These are phyloP conservation scores for Hirundichthys speculiger DNA, from an alignment of 2,113 vertebrate genomes.

Conservation along the genomic window DNA sequence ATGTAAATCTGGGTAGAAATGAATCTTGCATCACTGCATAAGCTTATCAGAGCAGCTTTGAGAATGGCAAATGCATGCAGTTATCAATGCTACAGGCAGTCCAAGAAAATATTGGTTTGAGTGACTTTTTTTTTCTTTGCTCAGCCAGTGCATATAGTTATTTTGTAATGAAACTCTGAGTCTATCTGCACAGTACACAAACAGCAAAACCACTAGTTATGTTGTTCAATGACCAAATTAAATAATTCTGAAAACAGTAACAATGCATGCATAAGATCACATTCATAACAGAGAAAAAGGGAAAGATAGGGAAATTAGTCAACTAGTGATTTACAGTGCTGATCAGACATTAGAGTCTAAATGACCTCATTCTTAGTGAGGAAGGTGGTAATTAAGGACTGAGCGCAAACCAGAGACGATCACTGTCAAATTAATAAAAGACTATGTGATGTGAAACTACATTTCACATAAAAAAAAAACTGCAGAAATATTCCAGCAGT, in stretches of 20 bases:
- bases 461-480: background rate
- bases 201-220: slow-evolving; percentile 23
- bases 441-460: background rate
- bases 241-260: slow-evolving; percentile 21
- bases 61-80: no score
- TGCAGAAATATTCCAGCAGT: background rate
- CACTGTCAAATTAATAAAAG: background rate
- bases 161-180: slow-evolving; percentile 62
- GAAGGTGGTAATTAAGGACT: slow-evolving; percentile 34
- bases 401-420: background rate
- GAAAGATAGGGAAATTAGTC: background rate
- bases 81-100: no score
- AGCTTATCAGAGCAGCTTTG: no score
- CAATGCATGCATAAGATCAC: slow-evolving; percentile 22
- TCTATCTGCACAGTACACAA: slow-evolving; percentile 29
- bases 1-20: no score
- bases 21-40: no score
- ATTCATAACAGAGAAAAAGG: slow-evolving; percentile 10
- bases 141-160: no score
- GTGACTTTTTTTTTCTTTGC: no score
- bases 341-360: slow-evolving; percentile 14
- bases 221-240: background rate
- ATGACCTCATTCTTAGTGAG: slow-evolving; percentile 28
- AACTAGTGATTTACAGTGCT: slow-evolving; percentile 7
- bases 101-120: no score